Percentiles rank a stretch among this genome's conserved stretches.
phyloP scores from a whole-genome alignment of 2,888 invertebrate species.

The Pseudeuparius sepicola region DNA sequence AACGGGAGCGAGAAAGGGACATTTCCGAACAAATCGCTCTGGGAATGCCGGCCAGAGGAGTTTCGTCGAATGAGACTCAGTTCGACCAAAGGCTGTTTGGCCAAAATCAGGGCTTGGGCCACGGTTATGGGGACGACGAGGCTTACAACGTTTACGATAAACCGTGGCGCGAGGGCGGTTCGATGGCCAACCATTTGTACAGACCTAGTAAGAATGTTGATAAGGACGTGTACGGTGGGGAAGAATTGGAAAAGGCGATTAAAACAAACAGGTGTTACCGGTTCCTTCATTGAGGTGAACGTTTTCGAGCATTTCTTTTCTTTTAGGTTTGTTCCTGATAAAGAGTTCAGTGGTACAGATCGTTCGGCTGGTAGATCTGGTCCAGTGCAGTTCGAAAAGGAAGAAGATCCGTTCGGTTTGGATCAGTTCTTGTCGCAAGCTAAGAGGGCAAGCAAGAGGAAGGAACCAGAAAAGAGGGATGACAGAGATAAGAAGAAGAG shows the following conservation, averaged over 20 bases:
- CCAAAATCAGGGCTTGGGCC: slow-evolving; percentile 77
- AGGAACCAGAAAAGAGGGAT: slow-evolving; percentile 40
- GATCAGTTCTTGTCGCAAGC: slow-evolving; percentile 96
- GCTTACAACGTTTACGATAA: slow-evolving; percentile 97
- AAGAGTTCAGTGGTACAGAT: slow-evolving; percentile 87
- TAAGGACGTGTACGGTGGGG: slow-evolving; percentile 79
- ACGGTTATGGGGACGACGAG: slow-evolving; percentile 93
- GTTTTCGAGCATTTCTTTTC: too few relatives aligned
- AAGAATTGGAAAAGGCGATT: slow-evolving; percentile 77
- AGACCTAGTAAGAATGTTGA: slow-evolving; percentile 79
- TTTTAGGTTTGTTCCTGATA: too few relatives aligned
- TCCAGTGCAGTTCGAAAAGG: slow-evolving; percentile 90
- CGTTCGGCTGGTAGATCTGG: slow-evolving; percentile 60
- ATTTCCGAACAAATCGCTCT: slow-evolving; percentile 98
- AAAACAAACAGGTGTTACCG: too few relatives aligned
- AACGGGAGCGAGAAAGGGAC: slow-evolving; percentile 87
- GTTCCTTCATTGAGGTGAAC: too few relatives aligned
- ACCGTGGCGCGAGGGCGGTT: slow-evolving; percentile 90
- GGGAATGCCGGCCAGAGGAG: slow-evolving; percentile 79
- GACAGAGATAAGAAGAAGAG: slow-evolving; percentile 39
- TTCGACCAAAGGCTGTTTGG: slow-evolving; percentile 97
- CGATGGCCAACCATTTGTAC: slow-evolving; percentile 82
- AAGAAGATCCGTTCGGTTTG: slow-evolving; percentile 90
- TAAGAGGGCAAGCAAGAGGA: too few relatives aligned
- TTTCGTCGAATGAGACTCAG: slow-evolving; percentile 63